phyloP scores from a whole-genome alignment of 2,797 vertebrate genomes.

The Sorex maritimensis region DNA sequence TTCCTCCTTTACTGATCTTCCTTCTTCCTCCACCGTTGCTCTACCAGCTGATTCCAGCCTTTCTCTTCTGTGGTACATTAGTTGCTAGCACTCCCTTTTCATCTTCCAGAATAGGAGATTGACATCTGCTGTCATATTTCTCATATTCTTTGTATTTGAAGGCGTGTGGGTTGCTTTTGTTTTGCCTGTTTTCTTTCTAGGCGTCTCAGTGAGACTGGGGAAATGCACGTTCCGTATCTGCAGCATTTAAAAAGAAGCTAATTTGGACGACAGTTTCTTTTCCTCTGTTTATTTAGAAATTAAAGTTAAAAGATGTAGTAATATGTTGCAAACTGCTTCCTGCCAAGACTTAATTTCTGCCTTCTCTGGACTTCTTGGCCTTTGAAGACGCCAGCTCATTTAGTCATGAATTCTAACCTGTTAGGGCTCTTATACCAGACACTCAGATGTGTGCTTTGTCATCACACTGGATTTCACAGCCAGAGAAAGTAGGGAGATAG shows the following conservation, averaged over 20 bases:
- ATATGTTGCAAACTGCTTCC: not conserved
- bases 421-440: not conserved
- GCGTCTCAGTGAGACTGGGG: conserved; percentile 40
- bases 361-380: not conserved
- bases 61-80: not conserved
- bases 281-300: conserved; percentile 44
- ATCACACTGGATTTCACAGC: not conserved
- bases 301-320: conserved; percentile 42
- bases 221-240: not conserved
- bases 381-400: not conserved
- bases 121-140: not conserved
- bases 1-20: not conserved
- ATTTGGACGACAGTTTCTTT: conserved; percentile 54
- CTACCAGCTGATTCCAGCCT: not conserved
- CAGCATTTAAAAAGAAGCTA: conserved; percentile 9
- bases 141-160: not conserved
- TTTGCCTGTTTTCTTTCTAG: conserved; percentile 22
- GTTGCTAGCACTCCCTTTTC: not conserved
- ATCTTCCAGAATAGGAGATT: not conserved
- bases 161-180: not conserved
- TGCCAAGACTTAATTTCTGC: not conserved
- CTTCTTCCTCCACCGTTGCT: not conserved
- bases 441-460: not conserved
- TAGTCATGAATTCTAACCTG: not conserved
- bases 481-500: not conserved